These are phyloP conservation scores for Capromys pilorides DNA, from an alignment of 2,797 vertebrate genomes.

Conservation along the genomic window DNA sequence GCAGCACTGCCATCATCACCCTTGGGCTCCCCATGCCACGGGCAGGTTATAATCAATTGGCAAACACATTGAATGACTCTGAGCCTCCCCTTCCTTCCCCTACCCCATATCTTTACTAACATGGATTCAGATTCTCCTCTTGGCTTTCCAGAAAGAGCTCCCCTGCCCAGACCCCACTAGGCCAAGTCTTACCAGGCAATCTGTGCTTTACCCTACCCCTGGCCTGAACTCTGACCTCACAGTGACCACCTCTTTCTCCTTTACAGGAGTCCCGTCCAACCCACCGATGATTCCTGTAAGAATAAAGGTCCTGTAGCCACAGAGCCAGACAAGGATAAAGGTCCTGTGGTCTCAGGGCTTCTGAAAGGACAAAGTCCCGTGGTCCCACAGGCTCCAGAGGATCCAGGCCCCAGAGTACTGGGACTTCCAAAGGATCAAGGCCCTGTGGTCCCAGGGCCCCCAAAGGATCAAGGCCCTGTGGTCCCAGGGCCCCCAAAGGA, in stretches of 20 bases:
- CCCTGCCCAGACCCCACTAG: conserved; percentile 24
- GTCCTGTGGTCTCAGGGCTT: conserved; percentile 74
- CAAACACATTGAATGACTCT: conserved; percentile 75
- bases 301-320: conserved; percentile 80
- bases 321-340: conserved; percentile 80
- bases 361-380: conserved; percentile 67
- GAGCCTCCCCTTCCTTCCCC: conserved; percentile 41
- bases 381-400: conserved; percentile 65
- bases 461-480: conserved; percentile 8
- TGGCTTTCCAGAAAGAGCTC: not conserved
- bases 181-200: conserved; percentile 61
- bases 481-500: not conserved
- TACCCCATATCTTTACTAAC: conserved; percentile 8
- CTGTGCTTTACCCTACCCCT: conserved; percentile 68
- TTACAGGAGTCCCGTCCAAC: conserved; percentile 81
- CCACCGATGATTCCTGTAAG: conserved; percentile 76
- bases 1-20: conserved; percentile 17
- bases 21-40: conserved; percentile 19
- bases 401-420: not conserved
- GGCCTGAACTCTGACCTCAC: not conserved
- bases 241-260: conserved; percentile 83
- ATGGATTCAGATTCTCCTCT: not conserved
- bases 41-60: conserved; percentile 86
- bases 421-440: conserved; percentile 36
- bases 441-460: not conserved